A percentile compares a stretch with the other conserved stretches of the same genome.
phyloP scores from a whole-genome alignment of 2,888 invertebrate genomes.

The Fissipunctia ypsillon region DNA sequence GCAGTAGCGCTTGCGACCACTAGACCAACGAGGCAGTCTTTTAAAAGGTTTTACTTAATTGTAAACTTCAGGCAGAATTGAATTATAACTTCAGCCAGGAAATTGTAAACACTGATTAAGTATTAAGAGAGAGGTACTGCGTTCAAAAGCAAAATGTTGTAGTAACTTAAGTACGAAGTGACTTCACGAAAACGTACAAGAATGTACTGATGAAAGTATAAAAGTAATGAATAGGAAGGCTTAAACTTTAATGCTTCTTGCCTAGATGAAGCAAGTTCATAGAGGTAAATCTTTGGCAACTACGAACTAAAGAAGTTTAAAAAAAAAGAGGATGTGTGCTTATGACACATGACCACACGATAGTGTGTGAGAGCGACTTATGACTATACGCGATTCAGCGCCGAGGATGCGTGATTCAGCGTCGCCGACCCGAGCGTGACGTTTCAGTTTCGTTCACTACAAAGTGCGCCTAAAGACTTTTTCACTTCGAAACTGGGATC shows the following conservation, averaged over 20 bases:
- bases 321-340: no score
- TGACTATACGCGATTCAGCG: no score
- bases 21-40: no score
- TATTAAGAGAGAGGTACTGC: background rate
- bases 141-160: background rate
- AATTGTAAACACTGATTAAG: background rate
- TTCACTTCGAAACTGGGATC: no score
- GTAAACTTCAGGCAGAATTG: no score
- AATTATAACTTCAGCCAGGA: background rate
- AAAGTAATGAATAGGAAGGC: background rate
- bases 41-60: background rate
- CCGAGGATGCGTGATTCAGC: no score
- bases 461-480: no score
- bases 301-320: background rate
- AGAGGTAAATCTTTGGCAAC: slow-evolving; percentile 5
- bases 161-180: slow-evolving; percentile 1
- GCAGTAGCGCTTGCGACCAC: no score
- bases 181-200: slow-evolving; percentile 17
- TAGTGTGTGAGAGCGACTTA: no score
- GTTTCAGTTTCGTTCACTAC: no score
- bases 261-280: background rate
- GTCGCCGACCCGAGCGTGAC: no score
- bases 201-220: background rate
- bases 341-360: no score
- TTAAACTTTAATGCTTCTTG: slow-evolving; percentile 1